Evolutionary conservation across 2,113 vertebrate genomes (phyloP).

Genomic region (Gymnocephalus cernua): DNA sequence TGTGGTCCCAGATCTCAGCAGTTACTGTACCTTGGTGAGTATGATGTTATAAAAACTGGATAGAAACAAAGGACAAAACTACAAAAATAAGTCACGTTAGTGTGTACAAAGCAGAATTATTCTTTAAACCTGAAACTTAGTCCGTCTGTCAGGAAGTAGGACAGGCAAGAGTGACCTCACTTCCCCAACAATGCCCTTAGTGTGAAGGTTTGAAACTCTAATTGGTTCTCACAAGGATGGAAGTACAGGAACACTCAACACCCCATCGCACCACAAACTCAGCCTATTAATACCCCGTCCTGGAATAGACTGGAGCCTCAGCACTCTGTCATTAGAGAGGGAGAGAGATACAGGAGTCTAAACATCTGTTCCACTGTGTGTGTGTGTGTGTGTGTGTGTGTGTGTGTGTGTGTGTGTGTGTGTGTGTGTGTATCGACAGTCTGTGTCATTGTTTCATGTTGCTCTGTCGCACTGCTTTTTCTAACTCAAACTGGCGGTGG

Average conservation of each 20-base stretch:
- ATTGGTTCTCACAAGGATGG: conserved; percentile 30
- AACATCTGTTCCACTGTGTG: background rate
- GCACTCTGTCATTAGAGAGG: conserved; percentile 22
- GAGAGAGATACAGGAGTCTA: background rate
- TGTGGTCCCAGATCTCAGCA: background rate
- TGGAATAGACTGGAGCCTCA: conserved; percentile 30
- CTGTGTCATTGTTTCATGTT: conserved; percentile 92
- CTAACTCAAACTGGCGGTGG: conserved; percentile 95
- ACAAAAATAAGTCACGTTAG: background rate
- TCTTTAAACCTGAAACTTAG: background rate
- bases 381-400: conserved; percentile 13
- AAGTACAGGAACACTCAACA: conserved; percentile 8
- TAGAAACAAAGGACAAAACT: background rate
- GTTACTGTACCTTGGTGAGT: background rate
- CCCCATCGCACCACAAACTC: conserved; percentile 18
- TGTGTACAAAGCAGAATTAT: background rate
- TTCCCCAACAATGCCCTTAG: background rate
- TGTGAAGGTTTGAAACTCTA: conserved; percentile 3
- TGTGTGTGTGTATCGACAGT: conserved; percentile 8
- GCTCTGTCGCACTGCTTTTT: conserved; percentile 91
- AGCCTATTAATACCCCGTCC: conserved; percentile 39
- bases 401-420: conserved; percentile 11
- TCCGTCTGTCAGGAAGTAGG: background rate
- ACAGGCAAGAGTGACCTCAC: background rate
- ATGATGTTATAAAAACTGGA: background rate